Conservation (phyloP, 2,888 invertebrate genomes). For the Luperina testacea region DNA sequence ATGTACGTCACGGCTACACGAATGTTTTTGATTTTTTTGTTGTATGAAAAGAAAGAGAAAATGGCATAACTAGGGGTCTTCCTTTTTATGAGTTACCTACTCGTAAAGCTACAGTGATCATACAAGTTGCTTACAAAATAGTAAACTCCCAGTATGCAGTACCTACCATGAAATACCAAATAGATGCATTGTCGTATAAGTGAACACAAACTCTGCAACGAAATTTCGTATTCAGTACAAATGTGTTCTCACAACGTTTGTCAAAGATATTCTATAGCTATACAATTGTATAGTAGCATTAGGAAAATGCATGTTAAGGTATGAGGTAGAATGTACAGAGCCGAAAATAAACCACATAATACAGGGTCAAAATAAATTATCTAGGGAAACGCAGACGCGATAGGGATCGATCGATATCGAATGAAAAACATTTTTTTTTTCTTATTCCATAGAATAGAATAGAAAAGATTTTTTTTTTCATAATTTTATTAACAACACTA, state of each 20-base stretch:
- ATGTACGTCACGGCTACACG: not conserved
- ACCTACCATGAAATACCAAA: constrained; percentile 32
- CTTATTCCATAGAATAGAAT: no score
- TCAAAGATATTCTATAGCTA: constrained; percentile 5
- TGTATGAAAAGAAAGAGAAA: no score
- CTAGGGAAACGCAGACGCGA: not conserved
- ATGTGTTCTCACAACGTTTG: constrained; percentile 17
- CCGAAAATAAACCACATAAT: not conserved
- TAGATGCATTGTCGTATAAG: constrained; percentile 20
- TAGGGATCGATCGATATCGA: not conserved
- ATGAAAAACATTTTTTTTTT: not conserved
- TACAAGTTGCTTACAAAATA: not conserved
- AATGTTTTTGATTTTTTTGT: not conserved
- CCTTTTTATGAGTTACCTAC: not conserved
- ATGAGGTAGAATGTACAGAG: not conserved
- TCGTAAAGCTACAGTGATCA: not conserved
- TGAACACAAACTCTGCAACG: constrained; percentile 16
- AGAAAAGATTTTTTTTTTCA: not conserved
- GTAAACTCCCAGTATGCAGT: not conserved
- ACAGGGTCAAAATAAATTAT: not conserved
- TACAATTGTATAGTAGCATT: not conserved
- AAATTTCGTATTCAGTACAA: constrained; percentile 38
- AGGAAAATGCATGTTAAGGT: not conserved
- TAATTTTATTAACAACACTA: not conserved
- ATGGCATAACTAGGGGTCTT: no score